Evolutionary conservation across 2,797 vertebrate genomes (phyloP).

Genomic region (Argyrosomus regius): DNA sequence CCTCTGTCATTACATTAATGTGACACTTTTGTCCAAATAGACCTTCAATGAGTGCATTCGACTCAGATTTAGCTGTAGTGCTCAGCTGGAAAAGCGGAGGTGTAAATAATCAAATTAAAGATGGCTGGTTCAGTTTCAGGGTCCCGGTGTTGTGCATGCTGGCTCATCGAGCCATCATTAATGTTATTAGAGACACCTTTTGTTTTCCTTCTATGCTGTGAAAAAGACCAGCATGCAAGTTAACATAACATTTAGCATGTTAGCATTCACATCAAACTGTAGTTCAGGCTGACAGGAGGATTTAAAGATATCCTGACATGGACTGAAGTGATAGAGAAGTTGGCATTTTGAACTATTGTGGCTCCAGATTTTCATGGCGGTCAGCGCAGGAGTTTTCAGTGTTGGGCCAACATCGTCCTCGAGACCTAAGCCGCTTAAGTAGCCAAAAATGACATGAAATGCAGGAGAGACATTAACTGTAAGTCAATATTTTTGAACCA

Average conservation of each 20-base stretch:
- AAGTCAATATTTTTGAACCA: conserved; percentile 91
- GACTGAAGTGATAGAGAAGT: not conserved
- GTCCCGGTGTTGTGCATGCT: not conserved
- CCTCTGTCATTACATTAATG: not conserved
- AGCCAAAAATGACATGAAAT: conserved; percentile 13
- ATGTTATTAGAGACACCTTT: not conserved
- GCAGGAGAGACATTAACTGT: conserved; percentile 46
- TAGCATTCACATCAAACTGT: not conserved
- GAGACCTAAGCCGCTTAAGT: not conserved
- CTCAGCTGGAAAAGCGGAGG: not conserved
- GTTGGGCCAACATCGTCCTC: not conserved
- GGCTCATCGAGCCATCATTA: not conserved
- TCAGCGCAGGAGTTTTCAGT: not conserved
- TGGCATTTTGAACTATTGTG: not conserved
- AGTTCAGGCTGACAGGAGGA: not conserved
- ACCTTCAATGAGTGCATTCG: not conserved
- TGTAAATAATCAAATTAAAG: not conserved
- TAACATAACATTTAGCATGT: not conserved
- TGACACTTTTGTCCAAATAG: not conserved
- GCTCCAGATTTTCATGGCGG: not conserved
- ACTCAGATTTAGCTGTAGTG: not conserved
- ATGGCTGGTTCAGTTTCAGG: not conserved
- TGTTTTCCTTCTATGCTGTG: not conserved
- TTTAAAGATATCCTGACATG: not conserved
- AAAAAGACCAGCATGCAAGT: not conserved